Base-by-base conservation (phyloP, 2,113 vertebrate genomes). In the Carettochelys insculpta region DNA sequence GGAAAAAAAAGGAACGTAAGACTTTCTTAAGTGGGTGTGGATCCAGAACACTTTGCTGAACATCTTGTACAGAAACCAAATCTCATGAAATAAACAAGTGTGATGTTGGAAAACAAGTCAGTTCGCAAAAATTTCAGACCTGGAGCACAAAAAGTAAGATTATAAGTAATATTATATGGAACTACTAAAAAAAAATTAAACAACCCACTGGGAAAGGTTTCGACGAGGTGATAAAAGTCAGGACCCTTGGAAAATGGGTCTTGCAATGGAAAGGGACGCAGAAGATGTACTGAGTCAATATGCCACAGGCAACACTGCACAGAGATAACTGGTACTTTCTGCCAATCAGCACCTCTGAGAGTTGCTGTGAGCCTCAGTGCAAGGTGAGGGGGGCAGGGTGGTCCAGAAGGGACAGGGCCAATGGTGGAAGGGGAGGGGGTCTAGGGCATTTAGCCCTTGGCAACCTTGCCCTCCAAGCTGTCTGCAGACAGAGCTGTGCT, bases 241-340 rank as follows among this genome's bases (percentile, higher is more conserved):
- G 58, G 58, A 65, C 14, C 58, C 58, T 19, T 65, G 34, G 31
- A 65, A 65, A 34, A 14, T 65, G 58, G 34, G 58, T n/a, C 8
- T 47, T 81, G 54, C 16, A 87, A 4, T 25, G 5, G 25, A 10
- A 52, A 20, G 16, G 16, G 16, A 11, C 8, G 3, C 27, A 65
- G 29, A 12, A 3, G 22, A 16, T 77, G 16, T 17, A 3, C 5
- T 61, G 3, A 61, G 56, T 34, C 3, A 1, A 1, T 41, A 34
- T n/a, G n/a, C 14, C 8, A n/a, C 34, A n/a, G 34, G 14, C 58
- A 65, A 19, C 34, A 65, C 58, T n/a, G 7, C 16, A n/a, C 16
- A n/a, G 58, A n/a, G 34, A 17, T 65, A 65, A n/a, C 19, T 65
- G 58, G 58, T 34, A 16, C 58, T n/a, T 16, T 65, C 31, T 65